Conservation (phyloP, 2,888 invertebrate genomes). For the Drosophila melanosoma region DNA sequence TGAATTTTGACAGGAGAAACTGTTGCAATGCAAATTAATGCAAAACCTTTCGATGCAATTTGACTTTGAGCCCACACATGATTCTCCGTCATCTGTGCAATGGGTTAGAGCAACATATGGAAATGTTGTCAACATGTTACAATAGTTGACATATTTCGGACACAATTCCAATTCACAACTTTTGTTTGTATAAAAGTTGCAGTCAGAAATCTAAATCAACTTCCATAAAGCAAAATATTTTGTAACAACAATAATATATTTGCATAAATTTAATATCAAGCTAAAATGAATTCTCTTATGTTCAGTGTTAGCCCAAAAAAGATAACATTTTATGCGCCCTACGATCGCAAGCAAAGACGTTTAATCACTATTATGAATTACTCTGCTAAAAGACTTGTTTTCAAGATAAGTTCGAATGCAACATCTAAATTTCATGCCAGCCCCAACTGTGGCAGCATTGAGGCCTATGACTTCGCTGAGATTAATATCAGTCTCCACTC, state of each 20-base stretch:
- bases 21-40: not conserved
- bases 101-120: constrained; percentile 37
- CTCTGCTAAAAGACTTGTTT: constrained; percentile 26
- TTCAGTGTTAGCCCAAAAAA: constrained; percentile 47
- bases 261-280: not conserved
- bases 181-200: not conserved
- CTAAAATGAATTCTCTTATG: constrained; percentile 13
- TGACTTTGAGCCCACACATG: constrained; percentile 1
- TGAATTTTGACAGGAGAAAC: constrained; percentile 1
- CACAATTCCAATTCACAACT: constrained; percentile 27
- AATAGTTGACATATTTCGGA: constrained; percentile 45
- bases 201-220: not conserved
- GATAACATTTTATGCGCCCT: constrained; percentile 61
- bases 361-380: constrained; percentile 55
- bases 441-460: constrained; percentile 45
- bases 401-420: constrained; percentile 55
- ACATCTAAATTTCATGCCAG: constrained; percentile 30
- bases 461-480: constrained; percentile 46
- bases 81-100: constrained; percentile 1
- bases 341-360: constrained; percentile 46
- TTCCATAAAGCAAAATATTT: not conserved
- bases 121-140: constrained; percentile 55
- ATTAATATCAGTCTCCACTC: constrained; percentile 23
- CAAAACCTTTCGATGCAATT: constrained; percentile 5
- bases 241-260: not conserved